Evolutionary conservation across 2,888 invertebrate species (phyloP), one percentile per base, ranked within the genome.

Genomic region (Eristalinus aeneus): DNA sequence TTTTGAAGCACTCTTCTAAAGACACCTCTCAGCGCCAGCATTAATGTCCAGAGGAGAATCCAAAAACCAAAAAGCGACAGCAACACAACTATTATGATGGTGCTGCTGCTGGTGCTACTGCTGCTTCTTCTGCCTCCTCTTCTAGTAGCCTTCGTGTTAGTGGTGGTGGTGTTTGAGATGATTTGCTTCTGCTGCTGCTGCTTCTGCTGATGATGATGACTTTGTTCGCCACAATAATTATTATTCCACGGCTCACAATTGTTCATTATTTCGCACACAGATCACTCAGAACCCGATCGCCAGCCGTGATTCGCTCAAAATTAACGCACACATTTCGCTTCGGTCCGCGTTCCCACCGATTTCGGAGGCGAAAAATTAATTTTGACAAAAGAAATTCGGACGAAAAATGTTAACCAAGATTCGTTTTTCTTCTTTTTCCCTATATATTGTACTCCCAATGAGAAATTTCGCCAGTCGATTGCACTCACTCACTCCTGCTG

Each of bases 61-160:
- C 86, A 86, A 82, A 81, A 86, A 73, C 85, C 81, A 77, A 86
- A 86, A 78, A 86, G 86, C 74, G 86, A 86, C 77, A 86, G 86
- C 77, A 82, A 73, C 86, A 78, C 86, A 71, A 86, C 68, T 34
- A 54, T 73, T 46, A 78, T 46, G 61, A 82, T 78, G 64, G 73
- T 82, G 78, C 64, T 76, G 58, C 36, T 64, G 54, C n/a, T n/a
- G 27, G 27, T 27, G 27, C 27, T 27, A 27, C 27, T 27, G 27
- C 61, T 71, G 65, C 71, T 79, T 34, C 78, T 78, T 34, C 77
- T 76, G 58, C 75, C 34, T 60, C 72, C 23, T 56, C 56, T 56
- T 12, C 12, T 56, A 23, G 56, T 85, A 67, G 64, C 68, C 27
- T 23, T 56, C 67, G 56, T 85, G 72, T 36, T 75, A n/a, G n/a